Conservation (phyloP, 2,113 vertebrate species). For the Pipa parva region DNA sequence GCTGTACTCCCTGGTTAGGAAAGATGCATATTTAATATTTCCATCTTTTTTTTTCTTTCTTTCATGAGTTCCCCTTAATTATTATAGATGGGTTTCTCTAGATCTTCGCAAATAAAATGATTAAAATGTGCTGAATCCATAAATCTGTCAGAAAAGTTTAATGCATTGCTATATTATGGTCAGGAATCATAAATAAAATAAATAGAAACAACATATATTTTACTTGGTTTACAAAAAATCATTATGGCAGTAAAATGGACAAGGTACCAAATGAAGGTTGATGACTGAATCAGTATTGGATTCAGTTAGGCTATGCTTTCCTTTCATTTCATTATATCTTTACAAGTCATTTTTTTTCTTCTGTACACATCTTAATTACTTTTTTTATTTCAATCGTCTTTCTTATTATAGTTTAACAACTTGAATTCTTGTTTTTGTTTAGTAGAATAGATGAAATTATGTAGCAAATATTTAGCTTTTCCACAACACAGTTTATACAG, state of each 20-base stretch:
- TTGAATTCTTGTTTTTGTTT: no score
- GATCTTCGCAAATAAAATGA: slow-evolving; percentile 54
- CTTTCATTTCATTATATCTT: no score
- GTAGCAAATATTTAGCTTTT: no score
- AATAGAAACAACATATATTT: slow-evolving; percentile 28
- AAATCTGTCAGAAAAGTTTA: slow-evolving; percentile 43
- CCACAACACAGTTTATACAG: no score
- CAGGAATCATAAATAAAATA: slow-evolving; percentile 25
- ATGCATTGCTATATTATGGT: slow-evolving; percentile 34
- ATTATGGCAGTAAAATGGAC: not conserved
- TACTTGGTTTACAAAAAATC: slow-evolving; percentile 14
- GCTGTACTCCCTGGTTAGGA: slow-evolving; percentile 44
- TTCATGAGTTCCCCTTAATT: slow-evolving; percentile 55
- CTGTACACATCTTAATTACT: no score
- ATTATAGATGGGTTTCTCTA: slow-evolving; percentile 52
- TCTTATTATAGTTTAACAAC: no score
- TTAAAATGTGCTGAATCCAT: slow-evolving; percentile 51
- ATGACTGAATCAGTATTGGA: slow-evolving; percentile 22
- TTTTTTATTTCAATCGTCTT: no score
- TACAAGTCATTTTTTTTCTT: no score
- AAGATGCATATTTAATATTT: slow-evolving; percentile 55
- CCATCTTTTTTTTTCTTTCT: slow-evolving; percentile 50
- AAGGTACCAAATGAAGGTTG: slow-evolving; percentile 20
- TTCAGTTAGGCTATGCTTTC: no score
- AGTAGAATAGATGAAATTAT: no score